A percentile compares a stretch with the other conserved stretches of the same genome.
phyloP scores from a whole-genome alignment of 2,113 vertebrate species.

The Rissa tridactyla region DNA sequence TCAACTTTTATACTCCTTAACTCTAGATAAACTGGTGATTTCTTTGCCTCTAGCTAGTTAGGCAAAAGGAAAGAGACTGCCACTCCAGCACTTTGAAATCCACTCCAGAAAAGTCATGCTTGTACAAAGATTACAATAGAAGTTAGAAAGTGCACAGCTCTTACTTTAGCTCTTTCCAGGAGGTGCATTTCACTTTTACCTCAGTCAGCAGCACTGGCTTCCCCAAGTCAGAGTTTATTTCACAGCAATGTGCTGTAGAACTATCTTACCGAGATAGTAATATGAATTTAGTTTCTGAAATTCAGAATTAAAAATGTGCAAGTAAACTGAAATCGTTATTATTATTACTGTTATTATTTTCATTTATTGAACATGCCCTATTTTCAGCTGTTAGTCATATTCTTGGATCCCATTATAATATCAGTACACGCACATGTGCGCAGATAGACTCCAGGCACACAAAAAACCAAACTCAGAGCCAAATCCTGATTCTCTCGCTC shows the following conservation, averaged over 20 bases:
- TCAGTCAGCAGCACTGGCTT: not conserved
- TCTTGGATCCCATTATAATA: slow-evolving; percentile 25
- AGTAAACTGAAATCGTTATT: not conserved
- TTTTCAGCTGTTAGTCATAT: slow-evolving; percentile 35
- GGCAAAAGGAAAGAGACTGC: not conserved
- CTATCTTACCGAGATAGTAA: not conserved
- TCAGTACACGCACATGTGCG: slow-evolving; percentile 36
- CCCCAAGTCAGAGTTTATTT: not conserved
- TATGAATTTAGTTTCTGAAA: not conserved
- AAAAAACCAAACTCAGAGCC: not conserved
- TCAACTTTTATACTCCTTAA: not conserved
- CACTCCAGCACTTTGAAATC: not conserved
- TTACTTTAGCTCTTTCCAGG: not conserved
- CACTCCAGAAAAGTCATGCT: not conserved
- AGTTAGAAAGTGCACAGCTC: not conserved
- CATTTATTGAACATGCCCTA: not conserved
- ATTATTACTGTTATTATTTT: not conserved
- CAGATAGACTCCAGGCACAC: slow-evolving; percentile 1
- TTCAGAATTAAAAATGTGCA: not conserved
- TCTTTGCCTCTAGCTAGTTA: not conserved
- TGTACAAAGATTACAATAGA: not conserved
- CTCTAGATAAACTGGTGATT: not conserved
- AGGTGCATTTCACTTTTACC: not conserved
- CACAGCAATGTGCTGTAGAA: not conserved
- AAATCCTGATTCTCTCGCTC: slow-evolving; percentile 34